Percentiles rank a stretch among this genome's conserved stretches.
These are phyloP conservation scores for Anoplophora glabripennis DNA, from an alignment of 1,140 invertebrate genomes.

Conservation along the genomic window DNA sequence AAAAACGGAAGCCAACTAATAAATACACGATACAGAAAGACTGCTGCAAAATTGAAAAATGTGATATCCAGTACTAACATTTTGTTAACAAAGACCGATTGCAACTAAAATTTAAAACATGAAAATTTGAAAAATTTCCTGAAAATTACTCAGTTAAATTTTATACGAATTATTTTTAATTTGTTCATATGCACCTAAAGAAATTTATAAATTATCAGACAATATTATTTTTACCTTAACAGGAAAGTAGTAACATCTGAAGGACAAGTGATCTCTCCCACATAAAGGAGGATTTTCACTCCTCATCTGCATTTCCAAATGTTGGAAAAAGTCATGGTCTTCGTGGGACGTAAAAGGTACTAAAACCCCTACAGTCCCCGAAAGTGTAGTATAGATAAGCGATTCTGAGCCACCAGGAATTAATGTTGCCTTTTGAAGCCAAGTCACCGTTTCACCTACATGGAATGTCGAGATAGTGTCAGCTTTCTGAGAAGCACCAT, in stretches of 20 bases:
- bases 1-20: too few relatives aligned
- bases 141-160: too few relatives aligned
- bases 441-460: conserved; percentile 91
- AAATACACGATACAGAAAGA: too few relatives aligned
- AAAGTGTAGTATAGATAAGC: conserved; percentile 92
- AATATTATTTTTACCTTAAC: conserved; percentile 70
- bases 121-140: too few relatives aligned
- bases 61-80: too few relatives aligned
- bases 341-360: conserved; percentile 98
- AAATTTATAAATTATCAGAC: too few relatives aligned
- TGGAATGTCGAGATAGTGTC: conserved; percentile 92
- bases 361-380: conserved; percentile 92
- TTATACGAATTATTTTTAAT: too few relatives aligned
- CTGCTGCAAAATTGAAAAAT: too few relatives aligned
- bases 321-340: conserved; percentile 99
- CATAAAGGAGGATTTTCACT: conserved; percentile 94
- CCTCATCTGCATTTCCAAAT: conserved; percentile 99
- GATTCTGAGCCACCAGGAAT: conserved; percentile 97
- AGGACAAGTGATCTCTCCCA: conserved; percentile 96
- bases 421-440: conserved; percentile 89
- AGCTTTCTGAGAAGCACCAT: conserved; percentile 88
- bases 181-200: too few relatives aligned
- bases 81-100: too few relatives aligned
- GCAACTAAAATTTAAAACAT: too few relatives aligned
- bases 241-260: conserved; percentile 96